Conservation (phyloP, 2,113 vertebrate genomes). For the Grallaria varia region DNA sequence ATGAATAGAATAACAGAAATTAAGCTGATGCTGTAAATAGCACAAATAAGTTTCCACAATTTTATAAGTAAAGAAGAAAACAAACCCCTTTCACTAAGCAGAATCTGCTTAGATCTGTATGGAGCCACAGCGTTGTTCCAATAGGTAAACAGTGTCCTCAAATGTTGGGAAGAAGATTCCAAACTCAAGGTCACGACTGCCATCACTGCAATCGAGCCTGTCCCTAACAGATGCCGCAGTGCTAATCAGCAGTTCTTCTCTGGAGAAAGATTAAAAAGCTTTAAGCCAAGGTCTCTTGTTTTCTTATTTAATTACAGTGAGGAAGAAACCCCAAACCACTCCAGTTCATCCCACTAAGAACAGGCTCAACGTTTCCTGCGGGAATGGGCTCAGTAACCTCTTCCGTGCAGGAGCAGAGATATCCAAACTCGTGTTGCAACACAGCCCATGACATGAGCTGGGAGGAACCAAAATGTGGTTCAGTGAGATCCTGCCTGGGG, state of each 20-base stretch:
- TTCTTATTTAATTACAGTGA: constrained; percentile 8
- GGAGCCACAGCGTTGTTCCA: not conserved
- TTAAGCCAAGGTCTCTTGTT: not conserved
- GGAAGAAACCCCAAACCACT: not conserved
- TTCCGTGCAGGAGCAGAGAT: not conserved
- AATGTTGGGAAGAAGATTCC: not conserved
- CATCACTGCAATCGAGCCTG: not conserved
- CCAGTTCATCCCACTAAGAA: not conserved
- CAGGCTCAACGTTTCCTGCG: not conserved
- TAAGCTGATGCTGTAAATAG: not conserved
- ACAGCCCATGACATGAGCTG: rapidly evolving
- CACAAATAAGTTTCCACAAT: not conserved
- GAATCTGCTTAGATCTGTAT: not conserved
- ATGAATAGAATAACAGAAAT: not conserved
- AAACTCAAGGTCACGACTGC: not conserved
- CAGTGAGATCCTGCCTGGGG: not conserved
- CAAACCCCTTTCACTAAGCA: not conserved
- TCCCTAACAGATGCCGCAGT: not conserved
- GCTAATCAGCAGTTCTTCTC: constrained; percentile 15
- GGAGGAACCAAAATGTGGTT: not conserved
- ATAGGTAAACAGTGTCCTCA: not conserved
- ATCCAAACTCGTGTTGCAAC: not conserved
- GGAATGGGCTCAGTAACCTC: not conserved
- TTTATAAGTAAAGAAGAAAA: not conserved
- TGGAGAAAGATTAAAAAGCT: constrained; percentile 26